Percentiles rank a stretch among this genome's conserved stretches.
Conservation (phyloP, 2,888 invertebrate species). For the Dendrolimus pini region DNA sequence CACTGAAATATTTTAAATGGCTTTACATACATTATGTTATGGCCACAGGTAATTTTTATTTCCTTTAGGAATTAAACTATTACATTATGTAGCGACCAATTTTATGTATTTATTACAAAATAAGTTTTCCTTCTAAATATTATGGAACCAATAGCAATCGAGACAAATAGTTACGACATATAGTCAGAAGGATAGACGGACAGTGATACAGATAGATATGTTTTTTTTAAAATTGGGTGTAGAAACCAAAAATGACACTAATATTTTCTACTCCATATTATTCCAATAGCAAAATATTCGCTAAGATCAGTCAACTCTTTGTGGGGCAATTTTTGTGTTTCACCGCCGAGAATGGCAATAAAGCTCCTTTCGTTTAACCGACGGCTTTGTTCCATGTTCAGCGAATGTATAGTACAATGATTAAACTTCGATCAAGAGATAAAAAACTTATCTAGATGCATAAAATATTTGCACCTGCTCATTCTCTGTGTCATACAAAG, state of each 20-base stretch:
- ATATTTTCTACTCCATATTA: conserved; percentile 13
- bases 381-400: conserved; percentile 29
- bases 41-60: no score
- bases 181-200: no score
- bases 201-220: no score
- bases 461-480: background rate
- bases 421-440: conserved; percentile 12
- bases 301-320: conserved; percentile 55
- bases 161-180: no score
- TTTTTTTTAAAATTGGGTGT: no score
- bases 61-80: no score
- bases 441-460: conserved; percentile 1
- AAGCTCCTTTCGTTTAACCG: conserved; percentile 44
- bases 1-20: no score
- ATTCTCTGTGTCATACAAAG: background rate
- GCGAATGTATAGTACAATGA: conserved; percentile 12
- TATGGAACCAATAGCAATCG: no score
- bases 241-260: background rate
- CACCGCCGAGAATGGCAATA: conserved; percentile 46
- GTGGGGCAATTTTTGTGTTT: conserved; percentile 40
- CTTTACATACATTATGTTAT: no score
- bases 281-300: conserved; percentile 23
- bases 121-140: no score
- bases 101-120: no score
- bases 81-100: no score